These are phyloP conservation scores for Teleogryllus occipitalis DNA, from an alignment of 1,140 invertebrate genomes.

Conservation along the genomic window DNA sequence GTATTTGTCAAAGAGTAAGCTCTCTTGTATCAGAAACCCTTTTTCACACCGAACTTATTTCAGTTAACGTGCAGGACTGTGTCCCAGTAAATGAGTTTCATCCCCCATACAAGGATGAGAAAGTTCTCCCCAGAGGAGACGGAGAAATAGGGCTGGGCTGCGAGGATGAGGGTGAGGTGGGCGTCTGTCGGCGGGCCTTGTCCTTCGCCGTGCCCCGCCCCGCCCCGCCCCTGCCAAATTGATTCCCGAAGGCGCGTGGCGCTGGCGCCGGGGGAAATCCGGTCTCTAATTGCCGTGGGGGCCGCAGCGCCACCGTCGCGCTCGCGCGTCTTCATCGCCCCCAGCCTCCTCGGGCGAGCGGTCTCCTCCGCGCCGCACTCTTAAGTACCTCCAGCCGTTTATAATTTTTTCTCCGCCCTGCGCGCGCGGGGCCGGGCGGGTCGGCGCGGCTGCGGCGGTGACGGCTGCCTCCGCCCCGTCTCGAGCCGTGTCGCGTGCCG, in stretches of 20 bases:
- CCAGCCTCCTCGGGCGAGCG: neutral
- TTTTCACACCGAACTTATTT: no score
- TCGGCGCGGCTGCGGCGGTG: neutral
- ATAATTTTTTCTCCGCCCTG: neutral
- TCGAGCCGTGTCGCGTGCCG: neutral
- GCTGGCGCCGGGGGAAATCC: neutral
- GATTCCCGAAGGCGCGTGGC: neutral
- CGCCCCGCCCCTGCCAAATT: neutral
- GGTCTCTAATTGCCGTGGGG: neutral
- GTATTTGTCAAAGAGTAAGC: no score
- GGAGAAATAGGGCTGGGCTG: no score
- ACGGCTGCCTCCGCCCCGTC: neutral
- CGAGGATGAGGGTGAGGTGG: no score
- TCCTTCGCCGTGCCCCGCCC: neutral
- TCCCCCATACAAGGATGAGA: neutral
- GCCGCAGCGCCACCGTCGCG: no score
- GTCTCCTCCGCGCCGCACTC: neutral
- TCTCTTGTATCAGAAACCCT: no score
- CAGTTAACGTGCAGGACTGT: no score
- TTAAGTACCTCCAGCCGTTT: neutral
- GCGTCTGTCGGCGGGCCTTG: neutral
- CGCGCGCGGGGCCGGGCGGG: no score
- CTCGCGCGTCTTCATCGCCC: neutral
- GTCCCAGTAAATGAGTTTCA: no score
- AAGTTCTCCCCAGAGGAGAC: neutral